These are phyloP conservation scores for Tringa solitaria DNA, from an alignment of 2,113 vertebrate species.

Conservation along the genomic window DNA sequence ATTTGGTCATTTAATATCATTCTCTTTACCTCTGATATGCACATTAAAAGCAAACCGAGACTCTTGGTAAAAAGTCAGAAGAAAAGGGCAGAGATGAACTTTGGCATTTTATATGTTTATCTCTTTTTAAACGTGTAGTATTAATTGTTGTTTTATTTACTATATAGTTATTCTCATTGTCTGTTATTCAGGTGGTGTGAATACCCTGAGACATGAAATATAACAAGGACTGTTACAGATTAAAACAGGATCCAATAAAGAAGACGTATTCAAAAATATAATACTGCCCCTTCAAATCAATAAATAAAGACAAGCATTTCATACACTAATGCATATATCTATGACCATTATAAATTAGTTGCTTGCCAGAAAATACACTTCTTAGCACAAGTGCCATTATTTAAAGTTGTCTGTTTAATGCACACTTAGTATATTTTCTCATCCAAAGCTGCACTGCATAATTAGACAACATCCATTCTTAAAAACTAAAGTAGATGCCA, in stretches of 20 bases:
- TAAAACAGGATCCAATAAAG: slow-evolving; percentile 76
- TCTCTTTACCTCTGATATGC: slow-evolving; percentile 67
- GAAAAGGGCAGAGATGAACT: background rate
- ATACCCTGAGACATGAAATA: slow-evolving; percentile 72
- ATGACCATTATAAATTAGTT: slow-evolving; percentile 85
- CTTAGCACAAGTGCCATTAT: slow-evolving; percentile 86
- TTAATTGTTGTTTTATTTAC: slow-evolving; percentile 63
- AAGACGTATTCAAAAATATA: slow-evolving; percentile 79
- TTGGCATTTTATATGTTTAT: background rate
- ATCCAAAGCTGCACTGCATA: slow-evolving; percentile 78
- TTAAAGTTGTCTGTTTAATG: slow-evolving; percentile 86
- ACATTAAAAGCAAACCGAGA: slow-evolving; percentile 47
- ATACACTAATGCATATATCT: slow-evolving; percentile 86
- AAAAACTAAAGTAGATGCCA: slow-evolving; percentile 81
- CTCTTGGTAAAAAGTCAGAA: background rate
- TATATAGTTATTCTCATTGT: slow-evolving; percentile 65
- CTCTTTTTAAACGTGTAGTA: slow-evolving; percentile 2
- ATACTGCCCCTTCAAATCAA: slow-evolving; percentile 81
- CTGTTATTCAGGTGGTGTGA: slow-evolving; percentile 71
- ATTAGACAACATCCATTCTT: slow-evolving; percentile 85
- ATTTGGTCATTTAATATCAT: slow-evolving; percentile 78
- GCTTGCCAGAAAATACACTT: slow-evolving; percentile 88
- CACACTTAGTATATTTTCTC: slow-evolving; percentile 84
- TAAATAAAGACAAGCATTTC: slow-evolving; percentile 86
- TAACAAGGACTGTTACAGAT: slow-evolving; percentile 71